Evolutionary conservation across 2,888 invertebrate species (phyloP), one percentile per base, ranked within the genome.

Genomic region (Sympetrum striolatum): DNA sequence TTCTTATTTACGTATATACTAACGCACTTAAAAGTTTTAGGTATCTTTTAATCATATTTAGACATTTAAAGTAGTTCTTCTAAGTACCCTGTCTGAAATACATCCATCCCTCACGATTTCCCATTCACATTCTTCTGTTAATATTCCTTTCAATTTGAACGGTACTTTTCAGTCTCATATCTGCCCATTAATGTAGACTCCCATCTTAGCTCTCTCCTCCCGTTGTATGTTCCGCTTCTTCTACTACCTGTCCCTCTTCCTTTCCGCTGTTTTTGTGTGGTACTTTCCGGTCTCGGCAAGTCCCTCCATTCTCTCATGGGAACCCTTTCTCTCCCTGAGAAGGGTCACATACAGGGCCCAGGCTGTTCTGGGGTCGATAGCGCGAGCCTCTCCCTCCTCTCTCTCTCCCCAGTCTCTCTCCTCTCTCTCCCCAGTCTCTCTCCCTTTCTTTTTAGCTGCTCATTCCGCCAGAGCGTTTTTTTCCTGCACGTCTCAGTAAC

Each of bases 321-420:
- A n/a, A 73, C 73, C 82, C 44, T 10, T 25, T 18, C 86, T 60
- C 86, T 25, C 73, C 22, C 22, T 82, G 14, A 48, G 10, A 58
- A 31, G 86, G 86, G 86, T 86, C 86, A 53, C 58, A 31, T 18
- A 5, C 22, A 82, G 4, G n/a, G 18, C 86, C 86, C 35, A 14
- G 31, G 80, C 80, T 12, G 37, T 60, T 60, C 86, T n/a, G 35
- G 58, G 86, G 86, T 86, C 86, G 86, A 86, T 86, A 86, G 58
- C 60, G 82, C 82, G 48, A 48, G 53, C 53, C 60, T 73, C 73
- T n/a, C 58, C 31, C 25, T 31, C 81, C 53, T 81, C 48, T 18
- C 48, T 10, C 31, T 31, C 18, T 53, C 22, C 82, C 39, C 58
- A 35, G 14, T 35, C 80, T 2, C 31, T 10, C 6, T 31, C 3